phyloP scores from a whole-genome alignment of 2,888 invertebrate genomes.

The Apamea epomidion region DNA sequence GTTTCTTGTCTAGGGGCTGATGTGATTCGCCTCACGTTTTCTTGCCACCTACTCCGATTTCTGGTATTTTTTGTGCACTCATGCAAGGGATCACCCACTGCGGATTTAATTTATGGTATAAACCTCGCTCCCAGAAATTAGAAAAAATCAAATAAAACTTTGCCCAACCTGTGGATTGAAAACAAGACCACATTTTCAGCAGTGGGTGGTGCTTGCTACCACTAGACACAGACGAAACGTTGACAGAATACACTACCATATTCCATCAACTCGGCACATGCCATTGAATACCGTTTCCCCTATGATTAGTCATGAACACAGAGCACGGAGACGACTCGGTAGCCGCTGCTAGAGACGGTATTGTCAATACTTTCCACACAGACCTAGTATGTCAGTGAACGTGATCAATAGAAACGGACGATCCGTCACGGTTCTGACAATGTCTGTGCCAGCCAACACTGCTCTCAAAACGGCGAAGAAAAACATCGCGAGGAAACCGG shows the following conservation, averaged over 20 bases:
- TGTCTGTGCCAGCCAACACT: background rate
- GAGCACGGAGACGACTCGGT: background rate
- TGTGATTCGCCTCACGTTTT: no score
- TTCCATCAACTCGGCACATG: constrained; percentile 50
- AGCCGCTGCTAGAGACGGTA: background rate
- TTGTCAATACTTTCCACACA: background rate
- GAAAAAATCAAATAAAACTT: background rate
- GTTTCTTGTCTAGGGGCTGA: no score
- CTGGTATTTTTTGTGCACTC: no score
- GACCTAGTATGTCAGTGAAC: background rate
- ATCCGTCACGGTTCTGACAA: background rate
- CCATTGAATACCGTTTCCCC: constrained; percentile 49
- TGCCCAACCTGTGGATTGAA: background rate
- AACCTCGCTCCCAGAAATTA: background rate
- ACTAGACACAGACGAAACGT: background rate
- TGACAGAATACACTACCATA: constrained; percentile 31
- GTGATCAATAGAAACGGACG: background rate
- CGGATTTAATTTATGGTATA: no score
- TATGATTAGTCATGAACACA: constrained; percentile 26
- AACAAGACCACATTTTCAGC: background rate
- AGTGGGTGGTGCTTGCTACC: background rate
- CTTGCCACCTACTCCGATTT: no score
- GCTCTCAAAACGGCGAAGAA: background rate
- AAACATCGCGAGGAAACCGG: background rate
- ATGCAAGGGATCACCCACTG: no score